A percentile compares a stretch with the other conserved stretches of the same genome.
Conservation (phyloP, 2,888 invertebrate genomes). For the Blomia tropicalis region DNA sequence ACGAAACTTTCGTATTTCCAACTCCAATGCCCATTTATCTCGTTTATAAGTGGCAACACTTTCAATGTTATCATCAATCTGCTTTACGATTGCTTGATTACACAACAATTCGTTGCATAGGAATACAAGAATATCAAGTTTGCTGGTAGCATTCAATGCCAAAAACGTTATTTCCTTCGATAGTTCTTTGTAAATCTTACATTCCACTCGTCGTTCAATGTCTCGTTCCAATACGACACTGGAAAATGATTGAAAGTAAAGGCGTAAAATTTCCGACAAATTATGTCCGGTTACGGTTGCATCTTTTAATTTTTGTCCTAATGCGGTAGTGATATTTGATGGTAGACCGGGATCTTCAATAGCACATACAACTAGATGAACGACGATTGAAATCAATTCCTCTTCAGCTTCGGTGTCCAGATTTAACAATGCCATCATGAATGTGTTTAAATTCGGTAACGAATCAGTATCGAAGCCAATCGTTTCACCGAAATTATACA, state of each 20-base stretch:
- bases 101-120: slow-evolving; percentile 85
- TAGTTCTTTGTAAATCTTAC: slow-evolving; percentile 17
- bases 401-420: slow-evolving; percentile 66
- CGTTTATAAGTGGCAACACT: slow-evolving; percentile 67
- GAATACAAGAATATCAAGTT: slow-evolving; percentile 72
- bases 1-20: slow-evolving; percentile 72
- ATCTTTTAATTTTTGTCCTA: slow-evolving; percentile 63
- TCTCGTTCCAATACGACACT: slow-evolving; percentile 10
- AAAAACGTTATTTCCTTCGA: slow-evolving; percentile 57
- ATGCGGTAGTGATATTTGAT: slow-evolving; percentile 56
- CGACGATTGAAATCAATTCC: slow-evolving; percentile 61
- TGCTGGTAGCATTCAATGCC: slow-evolving; percentile 63
- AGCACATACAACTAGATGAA: slow-evolving; percentile 73
- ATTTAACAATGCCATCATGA: slow-evolving; percentile 67
- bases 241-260: slow-evolving; percentile 59
- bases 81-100: slow-evolving; percentile 72
- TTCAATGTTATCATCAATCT: slow-evolving; percentile 74
- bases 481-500: slow-evolving; percentile 87
- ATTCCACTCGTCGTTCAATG: slow-evolving; percentile 16
- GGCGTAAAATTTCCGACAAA: slow-evolving; percentile 73
- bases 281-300: slow-evolving; percentile 81
- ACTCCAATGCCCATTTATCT: slow-evolving; percentile 80
- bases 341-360: slow-evolving; percentile 54
- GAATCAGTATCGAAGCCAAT: slow-evolving; percentile 79
- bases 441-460: slow-evolving; percentile 64